phyloP scores from a whole-genome alignment of 1,140 invertebrate species.

The Meteorus sp. region DNA sequence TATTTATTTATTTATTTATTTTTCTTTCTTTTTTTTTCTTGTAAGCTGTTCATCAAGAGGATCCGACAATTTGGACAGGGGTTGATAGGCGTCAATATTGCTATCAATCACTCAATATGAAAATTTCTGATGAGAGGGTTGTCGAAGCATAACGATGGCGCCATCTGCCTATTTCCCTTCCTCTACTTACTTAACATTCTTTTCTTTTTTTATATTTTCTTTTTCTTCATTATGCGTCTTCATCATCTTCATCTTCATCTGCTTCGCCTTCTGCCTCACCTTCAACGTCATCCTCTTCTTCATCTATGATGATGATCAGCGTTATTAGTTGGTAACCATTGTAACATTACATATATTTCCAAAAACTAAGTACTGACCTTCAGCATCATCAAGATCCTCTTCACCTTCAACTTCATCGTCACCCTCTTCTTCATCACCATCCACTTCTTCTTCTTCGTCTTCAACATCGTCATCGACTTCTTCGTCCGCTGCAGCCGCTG shows the following conservation, averaged over 20 bases:
- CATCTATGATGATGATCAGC: constrained; percentile 60
- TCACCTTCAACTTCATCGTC: constrained; percentile 68
- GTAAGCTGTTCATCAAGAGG: constrained; percentile 43
- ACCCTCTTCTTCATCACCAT: constrained; percentile 64
- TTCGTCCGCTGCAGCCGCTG: constrained; percentile 56
- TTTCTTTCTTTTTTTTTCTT: constrained; percentile 35
- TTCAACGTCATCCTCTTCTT: constrained; percentile 61
- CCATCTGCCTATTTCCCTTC: constrained; percentile 44
- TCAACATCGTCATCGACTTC: constrained; percentile 54
- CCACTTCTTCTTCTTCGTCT: constrained; percentile 44
- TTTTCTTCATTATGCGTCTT: constrained; percentile 61
- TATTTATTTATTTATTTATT: constrained; percentile 6
- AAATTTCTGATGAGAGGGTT: constrained; percentile 55
- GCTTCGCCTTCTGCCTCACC: constrained; percentile 66
- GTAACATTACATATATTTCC: background rate
- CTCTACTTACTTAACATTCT: constrained; percentile 50
- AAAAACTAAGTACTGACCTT: constrained; percentile 11
- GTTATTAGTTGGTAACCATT: constrained; percentile 10
- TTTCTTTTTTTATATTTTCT: constrained; percentile 30
- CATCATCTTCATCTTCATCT: constrained; percentile 61
- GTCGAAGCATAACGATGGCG: constrained; percentile 48
- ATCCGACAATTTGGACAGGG: constrained; percentile 42
- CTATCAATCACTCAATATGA: constrained; percentile 60
- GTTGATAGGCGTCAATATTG: constrained; percentile 54
- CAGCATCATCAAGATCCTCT: background rate